Evolutionary conservation across 2,888 invertebrate genomes (phyloP), one percentile per base, ranked within the genome.

Genomic region (Seira ritae): DNA sequence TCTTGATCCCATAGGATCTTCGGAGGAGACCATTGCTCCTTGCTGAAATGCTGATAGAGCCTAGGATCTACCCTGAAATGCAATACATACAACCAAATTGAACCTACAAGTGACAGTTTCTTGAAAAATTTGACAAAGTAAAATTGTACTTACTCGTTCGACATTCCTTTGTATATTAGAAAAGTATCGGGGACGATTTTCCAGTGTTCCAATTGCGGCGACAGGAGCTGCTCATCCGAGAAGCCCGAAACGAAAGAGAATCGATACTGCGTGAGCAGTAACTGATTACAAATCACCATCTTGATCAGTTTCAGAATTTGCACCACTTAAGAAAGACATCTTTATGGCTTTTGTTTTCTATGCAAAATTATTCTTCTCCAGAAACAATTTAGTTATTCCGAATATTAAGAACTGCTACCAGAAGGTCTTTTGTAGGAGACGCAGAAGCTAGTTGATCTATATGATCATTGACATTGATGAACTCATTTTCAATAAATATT

Each of bases 31-130:
- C 81, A 81, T 37, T 76, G 75, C 17, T 81, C 37, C 42, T 66
- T 67, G 19, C 75, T 75, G 55, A 81, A 81, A 4, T 76, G 70
- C 50, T 81, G 81, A 50, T 81, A 81, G 1, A 75, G 70, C 12
- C 76, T 62, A n/a, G 70, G 81, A 20, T 81, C 81, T n/a, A 75
- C 67, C 20, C 81, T 81, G 23, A 42, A n/a, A n/a, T n/a, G n/a
- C n/a, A n/a, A n/a, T 24, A 0, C 66, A 66, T 46, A 15, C 22
- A 62, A 42, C 8, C 6, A 42, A 12, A 42, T 6, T 10, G 46
- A 10, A 42, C 6, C 46, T 42, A 10, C 46, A 42, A 10, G 12
- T 42, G 6, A 42, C 46, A 42, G 12, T 10, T 42, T 42, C 6
- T 42, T 42, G 8, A 42, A 12, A 42, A 42, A 12, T 12, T 42